phyloP scores from a whole-genome alignment of 2,113 vertebrate genomes.

The Lasiurus borealis region DNA sequence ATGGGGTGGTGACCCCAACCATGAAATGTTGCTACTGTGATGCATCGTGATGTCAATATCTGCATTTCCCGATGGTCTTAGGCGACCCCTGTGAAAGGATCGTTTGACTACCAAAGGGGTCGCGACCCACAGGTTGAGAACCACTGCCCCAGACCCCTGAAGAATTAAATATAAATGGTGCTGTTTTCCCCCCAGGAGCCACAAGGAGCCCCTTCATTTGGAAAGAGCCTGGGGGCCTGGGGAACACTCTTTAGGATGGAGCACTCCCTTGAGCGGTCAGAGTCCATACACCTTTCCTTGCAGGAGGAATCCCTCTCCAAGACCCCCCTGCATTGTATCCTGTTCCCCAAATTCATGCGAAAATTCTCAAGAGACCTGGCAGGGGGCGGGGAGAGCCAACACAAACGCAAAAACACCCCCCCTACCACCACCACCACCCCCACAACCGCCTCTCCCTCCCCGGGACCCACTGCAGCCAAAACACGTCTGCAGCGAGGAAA shows the following conservation, averaged over 20 bases:
- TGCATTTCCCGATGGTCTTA: no score
- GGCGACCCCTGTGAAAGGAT: no score
- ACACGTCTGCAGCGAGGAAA: background rate
- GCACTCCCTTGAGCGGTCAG: background rate
- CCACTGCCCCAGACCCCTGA: background rate
- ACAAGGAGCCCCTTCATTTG: constrained; percentile 25
- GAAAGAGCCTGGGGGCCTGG: background rate
- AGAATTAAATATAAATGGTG: constrained; percentile 60
- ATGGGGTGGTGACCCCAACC: no score
- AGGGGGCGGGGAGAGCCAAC: rapidly evolving
- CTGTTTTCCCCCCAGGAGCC: constrained; percentile 53
- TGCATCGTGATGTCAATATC: no score
- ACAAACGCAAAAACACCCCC: background rate
- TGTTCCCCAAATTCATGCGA: background rate
- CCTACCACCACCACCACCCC: background rate
- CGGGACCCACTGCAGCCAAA: background rate
- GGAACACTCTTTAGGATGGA: background rate
- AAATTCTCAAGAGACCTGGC: background rate
- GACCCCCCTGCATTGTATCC: background rate
- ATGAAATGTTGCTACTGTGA: no score
- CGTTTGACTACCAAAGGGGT: no score
- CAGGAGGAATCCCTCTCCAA: background rate
- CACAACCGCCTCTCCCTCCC: background rate
- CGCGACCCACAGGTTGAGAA: no score
- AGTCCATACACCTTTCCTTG: background rate